phyloP scores from a whole-genome alignment of 2,113 vertebrate species.

The Elachura formosa region DNA sequence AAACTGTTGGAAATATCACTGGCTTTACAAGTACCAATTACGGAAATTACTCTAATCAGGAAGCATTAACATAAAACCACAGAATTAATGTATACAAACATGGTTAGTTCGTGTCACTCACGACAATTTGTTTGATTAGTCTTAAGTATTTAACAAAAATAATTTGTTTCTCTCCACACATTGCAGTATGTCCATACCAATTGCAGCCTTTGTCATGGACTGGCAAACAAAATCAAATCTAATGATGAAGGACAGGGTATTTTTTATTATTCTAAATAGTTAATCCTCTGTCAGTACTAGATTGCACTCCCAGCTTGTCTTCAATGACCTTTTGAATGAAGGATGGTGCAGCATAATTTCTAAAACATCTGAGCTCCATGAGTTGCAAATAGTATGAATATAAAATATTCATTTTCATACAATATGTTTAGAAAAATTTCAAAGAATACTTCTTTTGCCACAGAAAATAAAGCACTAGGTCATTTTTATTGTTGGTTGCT shows the following conservation, averaged over 20 bases:
- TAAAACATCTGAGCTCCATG: background rate
- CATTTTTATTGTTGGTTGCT: constrained; percentile 24
- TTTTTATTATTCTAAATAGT: background rate
- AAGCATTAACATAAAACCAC: background rate
- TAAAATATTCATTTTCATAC: background rate
- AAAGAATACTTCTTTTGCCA: background rate
- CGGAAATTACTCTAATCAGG: constrained; percentile 9
- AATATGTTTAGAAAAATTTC: background rate
- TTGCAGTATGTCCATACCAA: background rate
- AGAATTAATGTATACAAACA: background rate
- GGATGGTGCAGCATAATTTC: background rate
- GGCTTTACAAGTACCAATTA: background rate
- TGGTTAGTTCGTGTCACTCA: background rate
- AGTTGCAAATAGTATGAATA: background rate
- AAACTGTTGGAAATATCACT: background rate
- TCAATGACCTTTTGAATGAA: constrained; percentile 3
- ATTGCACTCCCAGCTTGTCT: background rate
- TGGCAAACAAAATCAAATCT: background rate
- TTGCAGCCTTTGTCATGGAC: background rate
- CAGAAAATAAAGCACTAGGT: constrained; percentile 13
- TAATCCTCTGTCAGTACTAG: background rate
- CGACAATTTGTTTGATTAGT: constrained; percentile 6
- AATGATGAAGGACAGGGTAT: background rate
- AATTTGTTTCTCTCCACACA: background rate
- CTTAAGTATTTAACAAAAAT: constrained; percentile 1